Conservation (phyloP, 2,888 invertebrate genomes). For the Drosophila siamana region DNA sequence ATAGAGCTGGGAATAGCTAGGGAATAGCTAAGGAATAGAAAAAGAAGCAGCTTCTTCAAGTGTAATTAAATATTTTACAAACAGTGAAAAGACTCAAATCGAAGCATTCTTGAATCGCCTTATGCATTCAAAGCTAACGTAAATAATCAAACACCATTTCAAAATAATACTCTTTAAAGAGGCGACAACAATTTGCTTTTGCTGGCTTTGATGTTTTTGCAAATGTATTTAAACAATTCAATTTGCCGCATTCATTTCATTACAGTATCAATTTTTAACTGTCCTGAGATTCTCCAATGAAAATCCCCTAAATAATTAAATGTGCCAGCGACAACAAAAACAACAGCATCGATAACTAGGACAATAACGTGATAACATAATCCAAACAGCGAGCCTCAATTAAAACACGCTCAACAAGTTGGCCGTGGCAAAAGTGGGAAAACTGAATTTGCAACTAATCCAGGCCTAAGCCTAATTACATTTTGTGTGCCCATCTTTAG, state of each 20-base stretch:
- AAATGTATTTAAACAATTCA: constrained; percentile 27
- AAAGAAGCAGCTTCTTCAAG: constrained; percentile 24
- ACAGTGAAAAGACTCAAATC: constrained; percentile 38
- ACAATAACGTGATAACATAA: constrained; percentile 51
- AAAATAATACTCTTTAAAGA: constrained; percentile 16
- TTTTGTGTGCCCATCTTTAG: constrained; percentile 52
- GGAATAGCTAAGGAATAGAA: too few relatives aligned
- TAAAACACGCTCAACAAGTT: constrained; percentile 67
- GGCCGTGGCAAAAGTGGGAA: constrained; percentile 23
- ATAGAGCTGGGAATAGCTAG: too few relatives aligned
- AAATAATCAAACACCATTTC: constrained; percentile 41
- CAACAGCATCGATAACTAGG: constrained; percentile 8
- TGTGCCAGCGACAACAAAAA: constrained; percentile 22
- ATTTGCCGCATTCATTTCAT: constrained; percentile 20
- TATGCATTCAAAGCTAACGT: constrained; percentile 30
- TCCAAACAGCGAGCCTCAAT: constrained; percentile 59
- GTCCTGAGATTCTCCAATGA: constrained; percentile 17
- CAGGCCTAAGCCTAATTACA: constrained; percentile 72
- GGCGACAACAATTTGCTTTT: neutral
- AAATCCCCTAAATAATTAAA: constrained; percentile 54
- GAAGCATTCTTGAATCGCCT: constrained; percentile 28
- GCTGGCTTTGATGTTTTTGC: constrained; percentile 33
- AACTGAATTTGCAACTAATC: constrained; percentile 64
- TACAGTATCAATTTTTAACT: neutral
- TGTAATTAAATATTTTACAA: constrained; percentile 54